phyloP scores from a whole-genome alignment of 2,797 vertebrate species.

The Lepus townsendii region DNA sequence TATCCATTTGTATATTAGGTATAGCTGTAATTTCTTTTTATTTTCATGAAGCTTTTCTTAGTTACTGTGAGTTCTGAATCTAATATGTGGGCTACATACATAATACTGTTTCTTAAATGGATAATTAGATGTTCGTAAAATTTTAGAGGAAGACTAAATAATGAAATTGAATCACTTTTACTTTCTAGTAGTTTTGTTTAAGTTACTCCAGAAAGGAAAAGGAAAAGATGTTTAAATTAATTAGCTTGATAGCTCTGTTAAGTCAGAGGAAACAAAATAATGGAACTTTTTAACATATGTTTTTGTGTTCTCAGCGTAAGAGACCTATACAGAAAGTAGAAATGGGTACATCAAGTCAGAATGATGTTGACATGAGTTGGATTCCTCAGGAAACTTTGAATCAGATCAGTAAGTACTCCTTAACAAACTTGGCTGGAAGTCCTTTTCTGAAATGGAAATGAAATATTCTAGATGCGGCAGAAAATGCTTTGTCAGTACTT shows the following conservation, averaged over 20 bases:
- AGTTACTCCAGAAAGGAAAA: neutral
- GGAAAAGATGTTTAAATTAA: neutral
- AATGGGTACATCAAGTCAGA: slow-evolving; percentile 97
- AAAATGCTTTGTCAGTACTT: neutral
- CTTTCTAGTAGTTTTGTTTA: neutral
- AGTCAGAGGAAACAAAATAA: neutral
- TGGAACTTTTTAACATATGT: neutral
- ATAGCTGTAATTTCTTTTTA: neutral
- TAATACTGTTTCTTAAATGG: neutral
- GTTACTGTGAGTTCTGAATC: slow-evolving; percentile 33
- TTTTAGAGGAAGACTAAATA: slow-evolving; percentile 36
- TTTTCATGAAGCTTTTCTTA: neutral
- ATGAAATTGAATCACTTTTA: neutral
- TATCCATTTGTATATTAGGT: neutral
- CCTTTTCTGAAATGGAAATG: slow-evolving; percentile 30
- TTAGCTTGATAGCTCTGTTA: neutral
- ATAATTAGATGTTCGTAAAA: neutral
- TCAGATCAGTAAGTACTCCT: slow-evolving; percentile 96
- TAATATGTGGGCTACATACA: neutral
- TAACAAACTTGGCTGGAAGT: neutral
- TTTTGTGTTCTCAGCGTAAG: slow-evolving; percentile 91
- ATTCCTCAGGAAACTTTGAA: slow-evolving; percentile 99
- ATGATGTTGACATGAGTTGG: slow-evolving; percentile 99
- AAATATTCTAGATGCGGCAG: slow-evolving; percentile 26
- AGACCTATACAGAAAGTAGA: slow-evolving; percentile 96